Evolutionary conservation across 2,888 invertebrate genomes (phyloP).

Genomic region (Melinopterus prodromus): DNA sequence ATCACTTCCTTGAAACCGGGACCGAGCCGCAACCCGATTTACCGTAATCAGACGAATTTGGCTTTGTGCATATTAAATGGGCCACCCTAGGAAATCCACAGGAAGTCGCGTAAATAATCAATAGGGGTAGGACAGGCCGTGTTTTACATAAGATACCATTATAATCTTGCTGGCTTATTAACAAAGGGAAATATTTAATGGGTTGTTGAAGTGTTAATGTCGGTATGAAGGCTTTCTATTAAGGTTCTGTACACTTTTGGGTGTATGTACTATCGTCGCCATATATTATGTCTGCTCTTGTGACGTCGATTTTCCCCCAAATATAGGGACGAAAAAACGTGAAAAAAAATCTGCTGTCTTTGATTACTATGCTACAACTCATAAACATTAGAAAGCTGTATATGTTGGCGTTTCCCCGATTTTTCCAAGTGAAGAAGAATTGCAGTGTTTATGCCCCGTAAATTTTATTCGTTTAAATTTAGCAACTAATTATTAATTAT

Average conservation of each 20-base stretch:
- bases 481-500: too few species aligned
- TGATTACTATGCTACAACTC: too few species aligned
- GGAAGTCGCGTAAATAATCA: background rate
- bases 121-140: background rate
- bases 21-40: background rate
- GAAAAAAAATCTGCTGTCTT: too few species aligned
- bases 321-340: too few species aligned
- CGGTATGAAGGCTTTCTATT: background rate
- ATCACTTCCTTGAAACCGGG: background rate
- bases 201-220: background rate
- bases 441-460: too few species aligned
- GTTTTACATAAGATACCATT: background rate
- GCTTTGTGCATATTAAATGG: background rate
- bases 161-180: background rate
- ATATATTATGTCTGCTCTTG: too few species aligned
- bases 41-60: background rate
- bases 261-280: too few species aligned
- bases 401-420: too few species aligned
- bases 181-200: background rate
- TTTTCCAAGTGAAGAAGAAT: too few species aligned
- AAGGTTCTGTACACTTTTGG: background rate
- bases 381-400: too few species aligned
- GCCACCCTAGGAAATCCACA: background rate
- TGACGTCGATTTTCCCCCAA: too few species aligned
- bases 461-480: too few species aligned